Conservation (phyloP, 2,797 vertebrate species). For the Notamacropus eugenii region DNA sequence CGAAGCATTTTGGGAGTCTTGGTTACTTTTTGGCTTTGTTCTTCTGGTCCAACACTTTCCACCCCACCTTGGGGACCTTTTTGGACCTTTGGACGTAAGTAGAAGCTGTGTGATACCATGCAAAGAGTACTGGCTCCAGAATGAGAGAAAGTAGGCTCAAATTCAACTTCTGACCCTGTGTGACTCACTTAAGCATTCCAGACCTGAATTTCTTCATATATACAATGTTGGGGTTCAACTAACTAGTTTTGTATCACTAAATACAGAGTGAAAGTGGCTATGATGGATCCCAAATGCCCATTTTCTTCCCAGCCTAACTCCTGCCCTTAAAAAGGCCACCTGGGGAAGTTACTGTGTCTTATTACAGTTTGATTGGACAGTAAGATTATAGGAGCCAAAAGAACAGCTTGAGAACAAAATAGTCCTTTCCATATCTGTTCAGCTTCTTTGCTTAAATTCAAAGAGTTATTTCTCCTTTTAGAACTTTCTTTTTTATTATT, state of each 20-base stretch:
- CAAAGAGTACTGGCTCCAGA: neutral
- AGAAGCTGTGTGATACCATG: neutral
- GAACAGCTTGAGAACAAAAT: neutral
- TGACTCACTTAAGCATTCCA: neutral
- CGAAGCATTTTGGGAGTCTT: constrained; percentile 30
- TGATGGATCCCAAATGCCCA: neutral
- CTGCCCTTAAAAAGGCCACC: neutral
- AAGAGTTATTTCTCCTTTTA: neutral
- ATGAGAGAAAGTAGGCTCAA: neutral
- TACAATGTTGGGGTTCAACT: neutral
- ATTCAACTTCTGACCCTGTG: neutral
- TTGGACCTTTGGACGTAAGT: neutral
- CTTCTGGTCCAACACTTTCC: constrained; percentile 18
- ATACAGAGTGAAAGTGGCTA: neutral
- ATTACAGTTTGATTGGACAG: neutral
- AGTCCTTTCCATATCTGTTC: neutral
- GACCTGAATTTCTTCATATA: neutral
- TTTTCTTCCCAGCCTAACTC: neutral
- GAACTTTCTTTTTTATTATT: neutral
- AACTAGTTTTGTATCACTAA: neutral
- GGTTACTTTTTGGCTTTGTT: neutral
- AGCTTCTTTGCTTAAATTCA: neutral
- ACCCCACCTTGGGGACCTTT: neutral
- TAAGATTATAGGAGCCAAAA: neutral
- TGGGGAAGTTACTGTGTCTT: neutral